Conservation (phyloP, 1,140 invertebrate genomes). For the Mactra quadrangularis region DNA sequence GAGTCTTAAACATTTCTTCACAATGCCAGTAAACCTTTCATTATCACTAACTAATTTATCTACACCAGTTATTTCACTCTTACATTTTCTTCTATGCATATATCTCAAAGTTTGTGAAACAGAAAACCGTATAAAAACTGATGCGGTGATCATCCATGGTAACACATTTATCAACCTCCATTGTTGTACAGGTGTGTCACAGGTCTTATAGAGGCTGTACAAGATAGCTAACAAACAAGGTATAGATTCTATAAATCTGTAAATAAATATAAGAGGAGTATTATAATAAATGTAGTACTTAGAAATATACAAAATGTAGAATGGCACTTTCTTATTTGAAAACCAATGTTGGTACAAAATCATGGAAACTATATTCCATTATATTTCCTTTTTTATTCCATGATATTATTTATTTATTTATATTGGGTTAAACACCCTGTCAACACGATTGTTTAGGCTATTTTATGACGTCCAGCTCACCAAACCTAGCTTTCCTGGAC, state of each 20-base stretch:
- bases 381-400: no score
- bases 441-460: no score
- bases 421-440: no score
- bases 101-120: background rate
- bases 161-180: no score
- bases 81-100: slow-evolving; percentile 23
- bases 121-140: background rate
- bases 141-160: background rate
- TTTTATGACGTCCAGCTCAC: no score
- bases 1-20: slow-evolving; percentile 55
- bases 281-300: no score
- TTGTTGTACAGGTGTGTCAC: background rate
- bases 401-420: no score
- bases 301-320: no score
- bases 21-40: background rate
- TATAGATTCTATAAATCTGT: slow-evolving; percentile 2
- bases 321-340: no score
- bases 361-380: no score
- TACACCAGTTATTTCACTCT: background rate
- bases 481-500: no score
- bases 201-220: background rate
- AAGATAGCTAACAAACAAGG: background rate
- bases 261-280: background rate
- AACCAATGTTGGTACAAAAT: no score
- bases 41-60: slow-evolving; percentile 14